Percentiles rank a stretch among this genome's conserved stretches.
Conservation (phyloP, 2,797 vertebrate species). For the Saxicola maurus region DNA sequence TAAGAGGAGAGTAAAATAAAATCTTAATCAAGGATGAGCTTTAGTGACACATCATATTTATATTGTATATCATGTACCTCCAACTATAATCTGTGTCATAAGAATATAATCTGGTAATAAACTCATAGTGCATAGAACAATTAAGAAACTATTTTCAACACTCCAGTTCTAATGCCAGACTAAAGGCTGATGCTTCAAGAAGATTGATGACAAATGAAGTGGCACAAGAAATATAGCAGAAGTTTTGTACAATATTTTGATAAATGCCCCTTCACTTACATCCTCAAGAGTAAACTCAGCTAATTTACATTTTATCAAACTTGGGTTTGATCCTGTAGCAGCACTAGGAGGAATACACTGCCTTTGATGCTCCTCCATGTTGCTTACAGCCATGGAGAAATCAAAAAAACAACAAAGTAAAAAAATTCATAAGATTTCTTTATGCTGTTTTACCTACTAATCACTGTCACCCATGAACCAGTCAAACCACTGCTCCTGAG, state of each 20-base stretch:
- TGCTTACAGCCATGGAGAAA: neutral
- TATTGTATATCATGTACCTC: neutral
- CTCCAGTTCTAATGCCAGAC: neutral
- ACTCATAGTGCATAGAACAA: neutral
- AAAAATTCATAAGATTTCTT: neutral
- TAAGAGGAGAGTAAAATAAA: constrained; percentile 57
- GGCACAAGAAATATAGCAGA: neutral
- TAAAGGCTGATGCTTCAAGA: neutral
- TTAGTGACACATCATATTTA: constrained; percentile 15
- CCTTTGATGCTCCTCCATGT: neutral
- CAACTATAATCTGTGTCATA: neutral
- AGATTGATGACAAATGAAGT: neutral
- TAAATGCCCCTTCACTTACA: neutral
- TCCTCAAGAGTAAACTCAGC: neutral
- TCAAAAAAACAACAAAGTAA: neutral
- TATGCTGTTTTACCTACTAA: neutral
- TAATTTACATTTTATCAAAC: neutral
- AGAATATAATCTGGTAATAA: neutral
- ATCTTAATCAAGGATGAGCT: constrained; percentile 62
- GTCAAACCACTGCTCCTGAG: neutral
- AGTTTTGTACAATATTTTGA: neutral
- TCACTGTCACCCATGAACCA: neutral
- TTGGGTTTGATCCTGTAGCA: neutral
- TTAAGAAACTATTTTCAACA: neutral
- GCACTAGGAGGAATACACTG: neutral